These are phyloP conservation scores for Papilio dardanus DNA, from an alignment of 1,140 invertebrate genomes.

Conservation along the genomic window DNA sequence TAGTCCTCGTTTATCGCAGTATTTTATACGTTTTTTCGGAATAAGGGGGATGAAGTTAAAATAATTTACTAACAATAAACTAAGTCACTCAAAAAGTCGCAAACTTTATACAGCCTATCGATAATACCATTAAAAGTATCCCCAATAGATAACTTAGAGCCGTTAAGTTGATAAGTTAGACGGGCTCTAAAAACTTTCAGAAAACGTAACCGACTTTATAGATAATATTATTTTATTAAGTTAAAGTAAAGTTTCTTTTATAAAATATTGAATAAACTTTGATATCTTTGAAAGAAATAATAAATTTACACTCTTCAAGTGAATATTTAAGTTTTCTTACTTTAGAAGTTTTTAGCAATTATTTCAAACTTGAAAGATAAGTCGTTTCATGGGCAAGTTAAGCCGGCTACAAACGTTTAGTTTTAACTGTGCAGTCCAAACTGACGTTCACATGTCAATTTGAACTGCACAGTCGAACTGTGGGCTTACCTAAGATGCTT, in stretches of 20 bases:
- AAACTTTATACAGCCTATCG: background rate
- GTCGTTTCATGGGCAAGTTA: background rate
- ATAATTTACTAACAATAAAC: background rate
- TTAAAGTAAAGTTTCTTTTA: slow-evolving; percentile 8
- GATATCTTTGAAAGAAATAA: slow-evolving; percentile 14
- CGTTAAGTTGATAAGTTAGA: slow-evolving; percentile 14
- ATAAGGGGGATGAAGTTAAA: no score
- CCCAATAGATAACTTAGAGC: slow-evolving; percentile 11
- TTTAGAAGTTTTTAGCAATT: background rate
- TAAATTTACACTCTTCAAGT: background rate
- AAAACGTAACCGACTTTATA: slow-evolving; percentile 12
- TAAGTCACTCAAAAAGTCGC: background rate
- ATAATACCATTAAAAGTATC: slow-evolving; percentile 14
- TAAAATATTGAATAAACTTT: slow-evolving; percentile 17
- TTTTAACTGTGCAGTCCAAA: no score
- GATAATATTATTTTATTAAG: slow-evolving; percentile 26
- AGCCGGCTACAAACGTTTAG: no score
- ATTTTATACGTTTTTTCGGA: no score
- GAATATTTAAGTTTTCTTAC: slow-evolving; percentile 10
- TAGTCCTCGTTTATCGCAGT: no score
- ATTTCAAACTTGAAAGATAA: background rate
- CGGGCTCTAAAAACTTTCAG: slow-evolving; percentile 6
- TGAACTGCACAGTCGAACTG: no score
- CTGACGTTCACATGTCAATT: no score
- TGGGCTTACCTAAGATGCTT: no score